These are phyloP conservation scores for Enteromius paludinosus DNA, from an alignment of 2,797 vertebrate species.

Conservation along the genomic window DNA sequence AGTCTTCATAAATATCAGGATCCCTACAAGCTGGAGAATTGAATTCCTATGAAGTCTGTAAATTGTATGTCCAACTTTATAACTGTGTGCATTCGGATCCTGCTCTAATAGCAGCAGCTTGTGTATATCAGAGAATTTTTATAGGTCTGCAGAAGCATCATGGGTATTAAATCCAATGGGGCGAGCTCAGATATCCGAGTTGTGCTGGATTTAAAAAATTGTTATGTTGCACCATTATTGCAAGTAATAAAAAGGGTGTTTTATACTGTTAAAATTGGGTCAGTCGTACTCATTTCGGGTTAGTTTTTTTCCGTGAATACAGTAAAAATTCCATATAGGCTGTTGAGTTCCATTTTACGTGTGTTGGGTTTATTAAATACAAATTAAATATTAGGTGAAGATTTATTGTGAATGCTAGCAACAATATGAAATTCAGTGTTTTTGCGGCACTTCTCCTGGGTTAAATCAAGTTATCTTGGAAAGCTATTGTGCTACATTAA, in stretches of 20 bases:
- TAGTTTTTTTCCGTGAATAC: background rate
- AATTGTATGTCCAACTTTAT: conserved; percentile 27
- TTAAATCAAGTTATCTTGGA: background rate
- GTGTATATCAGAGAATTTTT: conserved; percentile 3
- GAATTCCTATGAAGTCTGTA: conserved; percentile 30
- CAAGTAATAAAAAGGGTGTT: background rate
- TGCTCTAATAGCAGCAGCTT: background rate
- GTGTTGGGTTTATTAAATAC: background rate
- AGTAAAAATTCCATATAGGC: background rate
- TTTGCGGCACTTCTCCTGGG: background rate
- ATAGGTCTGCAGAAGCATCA: conserved; percentile 14
- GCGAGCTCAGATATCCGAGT: background rate
- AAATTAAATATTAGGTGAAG: background rate
- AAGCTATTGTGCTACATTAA: background rate
- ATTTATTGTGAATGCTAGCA: background rate
- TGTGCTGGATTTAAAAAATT: background rate
- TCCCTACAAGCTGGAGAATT: conserved; percentile 29
- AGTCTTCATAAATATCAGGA: conserved; percentile 46
- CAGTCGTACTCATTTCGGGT: background rate
- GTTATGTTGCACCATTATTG: background rate
- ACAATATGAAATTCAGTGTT: background rate
- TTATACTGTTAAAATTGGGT: background rate
- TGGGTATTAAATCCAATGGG: conserved; percentile 12
- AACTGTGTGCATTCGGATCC: conserved; percentile 44
- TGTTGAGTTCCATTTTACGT: background rate